Evolutionary conservation across 2,888 invertebrate species (phyloP).

Genomic region (Ametastegia equiseti): DNA sequence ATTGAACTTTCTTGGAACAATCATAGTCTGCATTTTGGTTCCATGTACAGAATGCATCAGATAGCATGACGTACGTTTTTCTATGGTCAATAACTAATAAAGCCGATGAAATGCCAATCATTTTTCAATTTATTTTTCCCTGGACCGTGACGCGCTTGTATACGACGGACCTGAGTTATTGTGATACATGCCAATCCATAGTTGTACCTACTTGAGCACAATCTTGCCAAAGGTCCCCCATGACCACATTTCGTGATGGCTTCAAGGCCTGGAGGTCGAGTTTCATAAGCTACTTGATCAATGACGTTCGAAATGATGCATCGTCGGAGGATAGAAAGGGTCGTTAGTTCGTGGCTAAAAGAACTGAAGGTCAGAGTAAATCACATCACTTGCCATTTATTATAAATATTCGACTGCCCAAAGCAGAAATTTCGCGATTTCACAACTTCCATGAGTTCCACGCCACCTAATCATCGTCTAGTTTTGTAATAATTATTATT

Average conservation of each 20-base stretch:
- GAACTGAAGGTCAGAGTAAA: not conserved
- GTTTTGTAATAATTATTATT: not conserved
- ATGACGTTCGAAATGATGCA: not conserved
- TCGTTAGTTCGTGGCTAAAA: not conserved
- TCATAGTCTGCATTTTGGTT: not conserved
- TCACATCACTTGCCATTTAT: not conserved
- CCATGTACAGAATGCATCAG: not conserved
- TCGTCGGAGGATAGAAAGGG: not conserved
- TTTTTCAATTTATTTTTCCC: not conserved
- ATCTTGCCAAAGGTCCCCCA: not conserved
- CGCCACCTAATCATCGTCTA: not conserved
- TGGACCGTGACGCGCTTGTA: not conserved
- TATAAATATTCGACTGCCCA: not conserved
- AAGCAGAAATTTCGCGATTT: not conserved
- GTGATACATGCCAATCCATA: not conserved
- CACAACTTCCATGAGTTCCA: not conserved
- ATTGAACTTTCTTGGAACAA: not conserved
- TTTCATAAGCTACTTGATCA: not conserved
- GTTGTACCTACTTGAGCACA: not conserved
- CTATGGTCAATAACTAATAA: not conserved
- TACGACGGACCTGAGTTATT: not conserved
- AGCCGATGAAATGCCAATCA: not conserved
- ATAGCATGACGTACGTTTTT: not conserved
- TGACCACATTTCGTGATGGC: not conserved
- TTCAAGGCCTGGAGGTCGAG: not conserved